A percentile compares a stretch with the other conserved stretches of the same genome.
phyloP scores from a whole-genome alignment of 2,797 vertebrate genomes.

The Euthynnus affinis region DNA sequence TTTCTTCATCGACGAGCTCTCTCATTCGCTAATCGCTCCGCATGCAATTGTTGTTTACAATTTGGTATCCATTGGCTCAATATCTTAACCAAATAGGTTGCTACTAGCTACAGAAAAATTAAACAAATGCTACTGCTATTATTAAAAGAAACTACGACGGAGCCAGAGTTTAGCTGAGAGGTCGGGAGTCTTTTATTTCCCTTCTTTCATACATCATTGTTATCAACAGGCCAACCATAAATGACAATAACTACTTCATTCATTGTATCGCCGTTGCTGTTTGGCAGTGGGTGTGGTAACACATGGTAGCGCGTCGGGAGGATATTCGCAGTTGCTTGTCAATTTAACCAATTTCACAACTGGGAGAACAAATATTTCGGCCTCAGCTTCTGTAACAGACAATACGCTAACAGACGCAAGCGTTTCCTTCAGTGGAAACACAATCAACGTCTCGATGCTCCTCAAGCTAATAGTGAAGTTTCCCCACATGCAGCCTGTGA shows the following conservation, averaged over 20 bases:
- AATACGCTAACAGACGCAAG: background rate
- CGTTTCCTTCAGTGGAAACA: constrained; percentile 32
- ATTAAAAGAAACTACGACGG: background rate
- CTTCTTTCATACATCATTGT: background rate
- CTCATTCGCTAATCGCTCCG: constrained; percentile 70
- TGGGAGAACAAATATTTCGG: no score
- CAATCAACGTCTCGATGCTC: constrained; percentile 29
- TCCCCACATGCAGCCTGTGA: constrained; percentile 12
- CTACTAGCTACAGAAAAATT: background rate
- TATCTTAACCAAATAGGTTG: background rate
- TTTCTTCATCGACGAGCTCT: constrained; percentile 42
- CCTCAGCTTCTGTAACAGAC: background rate
- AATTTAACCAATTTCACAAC: accelerated
- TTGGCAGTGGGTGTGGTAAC: constrained; percentile 57
- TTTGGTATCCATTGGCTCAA: constrained; percentile 1
- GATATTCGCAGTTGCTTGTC: background rate
- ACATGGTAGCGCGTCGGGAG: background rate
- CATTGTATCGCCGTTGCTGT: background rate
- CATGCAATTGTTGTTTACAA: constrained; percentile 76
- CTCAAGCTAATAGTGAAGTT: constrained; percentile 9
- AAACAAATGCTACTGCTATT: accelerated
- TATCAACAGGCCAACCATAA: constrained; percentile 27
- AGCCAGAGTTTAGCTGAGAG: no score
- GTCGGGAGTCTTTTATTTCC: background rate
- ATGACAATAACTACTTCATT: constrained; percentile 21